These are phyloP conservation scores for Gnathonemus longibarbis DNA, from an alignment of 2,113 vertebrate species.

Conservation along the genomic window DNA sequence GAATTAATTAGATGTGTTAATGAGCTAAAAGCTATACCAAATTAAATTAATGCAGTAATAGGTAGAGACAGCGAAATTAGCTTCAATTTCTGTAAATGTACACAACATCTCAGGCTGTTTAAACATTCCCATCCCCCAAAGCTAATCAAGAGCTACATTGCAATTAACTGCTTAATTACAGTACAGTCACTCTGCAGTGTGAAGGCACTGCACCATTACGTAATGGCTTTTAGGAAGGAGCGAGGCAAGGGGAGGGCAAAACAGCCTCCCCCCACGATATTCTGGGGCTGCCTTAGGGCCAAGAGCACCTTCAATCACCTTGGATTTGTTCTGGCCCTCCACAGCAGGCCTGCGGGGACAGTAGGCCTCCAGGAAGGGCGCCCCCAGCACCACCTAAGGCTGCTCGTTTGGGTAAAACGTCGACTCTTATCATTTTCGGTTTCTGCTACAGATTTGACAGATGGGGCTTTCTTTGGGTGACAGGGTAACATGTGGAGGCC, in stretches of 20 bases:
- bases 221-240: slow-evolving; percentile 73
- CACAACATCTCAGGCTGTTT: slow-evolving; percentile 96
- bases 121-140: slow-evolving; percentile 98
- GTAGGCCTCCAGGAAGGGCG: not conserved
- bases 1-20: slow-evolving; percentile 99
- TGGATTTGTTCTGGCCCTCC: not conserved
- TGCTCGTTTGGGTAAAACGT: not conserved
- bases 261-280: slow-evolving; percentile 46
- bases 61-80: slow-evolving; percentile 99
- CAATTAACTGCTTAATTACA: slow-evolving; percentile 99
- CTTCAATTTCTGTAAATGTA: slow-evolving; percentile 99
- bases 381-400: not conserved
- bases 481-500: not conserved
- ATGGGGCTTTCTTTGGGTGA: not conserved
- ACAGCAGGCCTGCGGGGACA: not conserved
- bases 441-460: not conserved
- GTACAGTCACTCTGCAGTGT: slow-evolving; percentile 83
- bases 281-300: slow-evolving; percentile 33
- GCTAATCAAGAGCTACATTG: slow-evolving; percentile 98
- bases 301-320: not conserved
- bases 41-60: slow-evolving; percentile 99
- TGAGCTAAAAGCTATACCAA: slow-evolving; percentile 99
- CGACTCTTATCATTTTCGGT: not conserved
- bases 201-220: slow-evolving; percentile 72
- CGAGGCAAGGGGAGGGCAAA: slow-evolving; percentile 46